These are phyloP conservation scores for Phrynosoma blainvillii DNA, from an alignment of 2,113 vertebrate species.

Conservation along the genomic window DNA sequence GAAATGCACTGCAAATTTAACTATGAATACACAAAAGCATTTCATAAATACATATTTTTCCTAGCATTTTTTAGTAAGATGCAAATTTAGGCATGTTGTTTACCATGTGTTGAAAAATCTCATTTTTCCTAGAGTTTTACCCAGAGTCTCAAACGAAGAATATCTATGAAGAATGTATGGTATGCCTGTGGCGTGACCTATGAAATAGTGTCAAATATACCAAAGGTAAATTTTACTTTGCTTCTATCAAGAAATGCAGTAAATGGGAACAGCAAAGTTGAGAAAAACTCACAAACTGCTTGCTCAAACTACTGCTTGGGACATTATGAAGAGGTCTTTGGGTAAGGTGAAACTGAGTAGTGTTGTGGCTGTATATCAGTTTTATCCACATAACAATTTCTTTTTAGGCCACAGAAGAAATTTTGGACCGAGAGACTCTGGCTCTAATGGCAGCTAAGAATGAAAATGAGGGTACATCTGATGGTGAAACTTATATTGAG, in stretches of 20 bases:
- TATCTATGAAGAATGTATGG: slow-evolving; percentile 92
- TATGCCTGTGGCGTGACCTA: slow-evolving; percentile 93
- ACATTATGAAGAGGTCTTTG: not conserved
- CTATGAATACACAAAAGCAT: not conserved
- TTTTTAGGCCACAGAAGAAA: slow-evolving; percentile 92
- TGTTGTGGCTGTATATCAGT: not conserved
- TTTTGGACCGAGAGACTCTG: slow-evolving; percentile 94
- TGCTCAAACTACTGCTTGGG: not conserved
- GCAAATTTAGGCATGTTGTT: not conserved
- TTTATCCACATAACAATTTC: slow-evolving; percentile 27
- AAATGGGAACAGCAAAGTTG: not conserved
- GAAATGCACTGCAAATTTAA: not conserved
- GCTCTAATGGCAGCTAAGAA: slow-evolving; percentile 94
- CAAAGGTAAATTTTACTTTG: slow-evolving; percentile 84
- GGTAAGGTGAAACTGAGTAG: not conserved
- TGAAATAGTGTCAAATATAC: slow-evolving; percentile 98
- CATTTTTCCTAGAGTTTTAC: slow-evolving; percentile 89
- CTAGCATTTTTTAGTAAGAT: not conserved
- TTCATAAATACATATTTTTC: not conserved
- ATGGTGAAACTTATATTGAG: slow-evolving; percentile 95
- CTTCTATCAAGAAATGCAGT: slow-evolving; percentile 1
- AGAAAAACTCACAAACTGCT: not conserved
- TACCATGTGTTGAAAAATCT: not conserved
- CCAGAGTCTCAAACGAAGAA: slow-evolving; percentile 95
- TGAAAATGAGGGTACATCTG: slow-evolving; percentile 84